Percentiles rank a stretch among this genome's conserved stretches.
phyloP scores from a whole-genome alignment of 2,888 invertebrate species.

The Melipona bicolor region DNA sequence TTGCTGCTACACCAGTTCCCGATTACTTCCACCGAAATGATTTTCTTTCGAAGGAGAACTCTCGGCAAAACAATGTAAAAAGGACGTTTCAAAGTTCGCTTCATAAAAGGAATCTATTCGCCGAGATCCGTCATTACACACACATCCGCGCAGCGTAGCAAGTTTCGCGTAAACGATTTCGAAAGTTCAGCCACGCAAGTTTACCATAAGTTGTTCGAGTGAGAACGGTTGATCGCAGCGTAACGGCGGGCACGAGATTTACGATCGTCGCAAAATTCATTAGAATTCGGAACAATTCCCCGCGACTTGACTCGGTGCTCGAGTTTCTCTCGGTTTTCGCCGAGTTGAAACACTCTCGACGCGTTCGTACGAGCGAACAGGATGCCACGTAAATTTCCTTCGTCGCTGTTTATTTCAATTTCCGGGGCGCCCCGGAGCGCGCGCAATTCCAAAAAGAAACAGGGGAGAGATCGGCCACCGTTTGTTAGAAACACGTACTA shows the following conservation, averaged over 20 bases:
- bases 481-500: not conserved
- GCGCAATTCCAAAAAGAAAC: slow-evolving; percentile 21
- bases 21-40: too few relatives aligned
- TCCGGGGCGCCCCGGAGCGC: not conserved
- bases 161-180: not conserved
- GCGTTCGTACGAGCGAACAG: slow-evolving; percentile 20
- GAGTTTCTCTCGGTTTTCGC: slow-evolving; percentile 14
- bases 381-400: slow-evolving; percentile 44
- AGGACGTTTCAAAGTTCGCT: not conserved
- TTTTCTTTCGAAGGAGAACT: too few relatives aligned
- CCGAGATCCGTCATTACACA: not conserved
- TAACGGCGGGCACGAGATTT: not conserved
- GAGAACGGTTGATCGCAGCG: not conserved
- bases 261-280: slow-evolving; percentile 34
- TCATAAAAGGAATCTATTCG: not conserved
- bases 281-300: slow-evolving; percentile 38
- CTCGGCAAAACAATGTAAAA: too few relatives aligned
- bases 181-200: slow-evolving; percentile 18
- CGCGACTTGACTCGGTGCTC: not conserved
- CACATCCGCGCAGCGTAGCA: too few relatives aligned
- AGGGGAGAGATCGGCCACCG: not conserved
- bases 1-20: too few relatives aligned
- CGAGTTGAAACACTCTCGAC: slow-evolving; percentile 24
- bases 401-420: slow-evolving; percentile 34
- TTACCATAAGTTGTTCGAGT: slow-evolving; percentile 3